Percentiles rank a stretch among this genome's conserved stretches.
These are phyloP conservation scores for Alca torda DNA, from an alignment of 2,797 vertebrate genomes.

Conservation along the genomic window DNA sequence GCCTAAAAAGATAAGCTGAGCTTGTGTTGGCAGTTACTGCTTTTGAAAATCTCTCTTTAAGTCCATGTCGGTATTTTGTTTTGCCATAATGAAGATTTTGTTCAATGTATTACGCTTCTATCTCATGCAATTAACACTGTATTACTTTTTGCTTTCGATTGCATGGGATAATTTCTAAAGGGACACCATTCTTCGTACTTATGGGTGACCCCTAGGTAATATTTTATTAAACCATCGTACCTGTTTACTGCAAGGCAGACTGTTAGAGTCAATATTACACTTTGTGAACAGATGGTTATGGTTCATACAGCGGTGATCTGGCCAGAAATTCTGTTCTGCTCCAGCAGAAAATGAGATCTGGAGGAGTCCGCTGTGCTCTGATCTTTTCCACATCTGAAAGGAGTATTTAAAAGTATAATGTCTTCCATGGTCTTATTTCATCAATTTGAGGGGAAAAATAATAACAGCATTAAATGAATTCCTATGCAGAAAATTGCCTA, in stretches of 20 bases:
- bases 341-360: conserved; percentile 11
- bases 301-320: background rate
- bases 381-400: conserved; percentile 29
- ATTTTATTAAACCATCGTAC: background rate
- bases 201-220: background rate
- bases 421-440: conserved; percentile 1
- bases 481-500: conserved; percentile 36
- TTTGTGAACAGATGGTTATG: background rate
- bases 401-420: conserved; percentile 60
- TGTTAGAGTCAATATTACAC: too few species aligned
- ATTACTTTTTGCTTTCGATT: background rate
- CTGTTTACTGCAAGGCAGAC: background rate
- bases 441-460: conserved; percentile 43
- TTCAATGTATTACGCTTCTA: fast-evolving
- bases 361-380: conserved; percentile 11
- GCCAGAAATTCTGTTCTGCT: background rate
- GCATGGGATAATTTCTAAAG: background rate
- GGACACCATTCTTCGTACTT: background rate
- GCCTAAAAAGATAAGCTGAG: background rate
- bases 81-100: background rate
- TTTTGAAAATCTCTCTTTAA: background rate
- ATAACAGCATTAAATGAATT: conserved; percentile 49
- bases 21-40: background rate
- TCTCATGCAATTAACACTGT: background rate
- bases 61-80: background rate